Evolutionary conservation across 2,113 vertebrate species (phyloP).

Genomic region (Sceloporus undulatus): DNA sequence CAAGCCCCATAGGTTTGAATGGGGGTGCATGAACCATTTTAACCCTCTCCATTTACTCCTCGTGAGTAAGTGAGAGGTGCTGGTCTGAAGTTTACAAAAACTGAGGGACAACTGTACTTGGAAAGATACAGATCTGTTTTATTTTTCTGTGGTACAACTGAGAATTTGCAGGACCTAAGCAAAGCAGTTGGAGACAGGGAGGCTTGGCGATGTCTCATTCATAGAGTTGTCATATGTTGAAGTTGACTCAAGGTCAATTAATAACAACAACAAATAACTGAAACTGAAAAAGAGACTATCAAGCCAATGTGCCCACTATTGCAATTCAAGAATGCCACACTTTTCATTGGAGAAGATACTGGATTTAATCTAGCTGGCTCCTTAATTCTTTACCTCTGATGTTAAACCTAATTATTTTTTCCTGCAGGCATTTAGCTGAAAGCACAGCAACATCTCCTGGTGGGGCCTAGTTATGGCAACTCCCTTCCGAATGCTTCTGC

Average conservation of each 20-base stretch:
- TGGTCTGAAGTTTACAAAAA: no score
- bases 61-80: no score
- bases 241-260: no score
- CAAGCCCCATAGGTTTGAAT: no score
- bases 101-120: not conserved
- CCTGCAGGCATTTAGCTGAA: slow-evolving; percentile 63
- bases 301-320: not conserved
- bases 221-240: no score
- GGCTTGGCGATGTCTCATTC: no score
- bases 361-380: not conserved
- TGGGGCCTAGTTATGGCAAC: slow-evolving; percentile 59
- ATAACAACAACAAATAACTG: no score
- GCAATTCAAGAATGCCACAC: not conserved
- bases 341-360: accelerated
- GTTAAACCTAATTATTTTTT: not conserved
- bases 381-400: not conserved
- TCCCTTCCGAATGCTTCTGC: not conserved
- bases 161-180: no score
- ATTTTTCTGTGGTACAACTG: not conserved
- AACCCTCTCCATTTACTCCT: no score
- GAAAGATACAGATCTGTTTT: not conserved
- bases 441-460: slow-evolving; percentile 76
- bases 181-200: no score
- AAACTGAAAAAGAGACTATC: not conserved
- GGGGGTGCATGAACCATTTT: no score